phyloP scores from a whole-genome alignment of 2,888 invertebrate genomes.

The Synergus umbraculus region DNA sequence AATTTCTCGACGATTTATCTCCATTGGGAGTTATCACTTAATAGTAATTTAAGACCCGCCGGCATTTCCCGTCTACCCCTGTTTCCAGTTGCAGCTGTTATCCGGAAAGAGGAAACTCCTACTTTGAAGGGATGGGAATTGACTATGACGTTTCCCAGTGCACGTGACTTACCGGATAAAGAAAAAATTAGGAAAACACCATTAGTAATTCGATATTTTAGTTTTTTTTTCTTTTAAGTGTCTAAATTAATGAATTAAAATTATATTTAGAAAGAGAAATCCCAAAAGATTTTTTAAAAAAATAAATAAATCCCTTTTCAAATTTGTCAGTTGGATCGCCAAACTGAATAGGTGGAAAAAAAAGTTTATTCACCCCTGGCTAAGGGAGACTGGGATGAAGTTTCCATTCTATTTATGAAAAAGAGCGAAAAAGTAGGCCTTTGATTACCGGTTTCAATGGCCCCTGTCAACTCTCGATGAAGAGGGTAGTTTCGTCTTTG shows the following conservation, averaged over 20 bases:
- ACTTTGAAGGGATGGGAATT: conserved; percentile 1
- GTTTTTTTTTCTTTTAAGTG: neutral
- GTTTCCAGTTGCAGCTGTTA: conserved; percentile 25
- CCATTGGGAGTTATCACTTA: conserved; percentile 12
- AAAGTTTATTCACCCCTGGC: neutral
- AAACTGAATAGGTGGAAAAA: neutral
- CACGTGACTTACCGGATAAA: conserved; percentile 26
- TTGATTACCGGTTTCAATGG: conserved; percentile 33
- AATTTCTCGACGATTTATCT: neutral
- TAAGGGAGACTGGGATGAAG: neutral
- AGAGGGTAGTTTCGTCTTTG: conserved; percentile 10
- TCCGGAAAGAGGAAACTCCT: conserved; percentile 22
- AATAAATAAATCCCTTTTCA: neutral
- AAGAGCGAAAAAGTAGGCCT: conserved; percentile 20
- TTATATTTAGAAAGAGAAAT: neutral
- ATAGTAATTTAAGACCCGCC: conserved; percentile 9
- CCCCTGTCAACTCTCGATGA: neutral
- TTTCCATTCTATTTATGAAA: conserved; percentile 13
- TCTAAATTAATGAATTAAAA: too few species aligned
- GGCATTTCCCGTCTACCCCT: conserved; percentile 26
- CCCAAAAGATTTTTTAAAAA: neutral
- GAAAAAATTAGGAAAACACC: neutral
- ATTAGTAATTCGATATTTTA: neutral
- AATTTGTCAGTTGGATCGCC: neutral
- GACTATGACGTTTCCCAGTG: neutral